These are phyloP conservation scores for Drosophila atroscutellata DNA, from an alignment of 2,888 invertebrate genomes.

Conservation along the genomic window DNA sequence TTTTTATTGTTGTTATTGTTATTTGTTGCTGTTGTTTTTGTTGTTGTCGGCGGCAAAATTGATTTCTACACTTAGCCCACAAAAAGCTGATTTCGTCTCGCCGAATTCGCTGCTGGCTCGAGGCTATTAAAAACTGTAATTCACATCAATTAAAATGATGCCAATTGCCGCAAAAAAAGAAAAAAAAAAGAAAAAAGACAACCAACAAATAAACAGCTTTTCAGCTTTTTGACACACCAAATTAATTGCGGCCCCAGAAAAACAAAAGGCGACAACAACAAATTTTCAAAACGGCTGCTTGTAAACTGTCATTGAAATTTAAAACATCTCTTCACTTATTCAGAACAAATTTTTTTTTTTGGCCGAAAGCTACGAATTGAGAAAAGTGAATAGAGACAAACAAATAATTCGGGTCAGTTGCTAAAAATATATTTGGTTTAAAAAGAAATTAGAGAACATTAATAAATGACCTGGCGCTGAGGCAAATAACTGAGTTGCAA, in stretches of 20 bases:
- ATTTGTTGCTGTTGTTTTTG: constrained; percentile 8
- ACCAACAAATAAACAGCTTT: constrained; percentile 34
- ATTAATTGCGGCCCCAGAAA: constrained; percentile 45
- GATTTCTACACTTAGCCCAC: constrained; percentile 58
- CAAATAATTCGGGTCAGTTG: constrained; percentile 55
- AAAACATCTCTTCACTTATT: constrained; percentile 21
- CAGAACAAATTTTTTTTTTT: not conserved
- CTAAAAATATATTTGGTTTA: constrained; percentile 52
- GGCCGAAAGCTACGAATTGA: constrained; percentile 5
- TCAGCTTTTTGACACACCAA: constrained; percentile 41
- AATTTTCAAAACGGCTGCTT: constrained; percentile 14
- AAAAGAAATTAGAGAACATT: constrained; percentile 19
- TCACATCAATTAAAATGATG: constrained; percentile 61
- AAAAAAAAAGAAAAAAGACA: not conserved
- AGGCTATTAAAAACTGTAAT: constrained; percentile 37
- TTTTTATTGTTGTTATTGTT: constrained; percentile 28
- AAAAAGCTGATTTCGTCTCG: constrained; percentile 42
- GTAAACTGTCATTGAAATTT: constrained; percentile 42
- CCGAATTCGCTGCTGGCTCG: constrained; percentile 11
- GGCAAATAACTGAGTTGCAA: not conserved
- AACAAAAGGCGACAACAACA: constrained; percentile 21
- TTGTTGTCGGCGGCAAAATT: constrained; percentile 35
- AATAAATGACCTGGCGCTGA: constrained; percentile 17
- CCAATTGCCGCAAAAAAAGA: constrained; percentile 44
- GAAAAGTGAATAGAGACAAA: constrained; percentile 14